Percentiles rank a stretch among this genome's conserved stretches.
These are phyloP conservation scores for Neodiprion lecontei DNA, from an alignment of 1,140 invertebrate species.

Conservation along the genomic window DNA sequence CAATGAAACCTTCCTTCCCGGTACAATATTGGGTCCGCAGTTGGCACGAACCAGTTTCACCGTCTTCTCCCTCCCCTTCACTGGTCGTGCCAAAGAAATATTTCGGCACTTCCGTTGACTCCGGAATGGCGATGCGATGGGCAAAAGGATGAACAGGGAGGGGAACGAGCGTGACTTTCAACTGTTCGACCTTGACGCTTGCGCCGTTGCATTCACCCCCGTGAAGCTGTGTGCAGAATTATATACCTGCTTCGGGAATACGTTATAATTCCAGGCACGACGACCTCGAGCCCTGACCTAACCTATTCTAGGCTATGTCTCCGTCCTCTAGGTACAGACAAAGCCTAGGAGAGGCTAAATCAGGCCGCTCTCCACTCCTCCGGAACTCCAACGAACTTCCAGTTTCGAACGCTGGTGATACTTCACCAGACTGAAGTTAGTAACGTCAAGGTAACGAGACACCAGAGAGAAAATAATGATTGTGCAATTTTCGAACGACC, in stretches of 20 bases:
- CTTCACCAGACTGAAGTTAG: neutral
- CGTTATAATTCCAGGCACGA: neutral
- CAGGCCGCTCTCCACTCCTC: slow-evolving; percentile 41
- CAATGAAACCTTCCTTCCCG: neutral
- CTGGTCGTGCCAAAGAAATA: neutral
- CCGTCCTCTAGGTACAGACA: slow-evolving; percentile 52
- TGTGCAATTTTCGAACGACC: too few species aligned
- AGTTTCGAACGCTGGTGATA: neutral
- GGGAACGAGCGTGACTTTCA: neutral
- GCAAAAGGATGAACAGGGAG: neutral
- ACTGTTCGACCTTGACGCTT: neutral
- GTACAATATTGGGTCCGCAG: neutral
- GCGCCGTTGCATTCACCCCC: neutral
- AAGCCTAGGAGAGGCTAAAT: slow-evolving; percentile 62
- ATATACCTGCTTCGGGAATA: neutral
- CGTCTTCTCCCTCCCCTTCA: neutral
- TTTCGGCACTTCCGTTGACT: neutral
- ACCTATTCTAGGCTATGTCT: slow-evolving; percentile 63
- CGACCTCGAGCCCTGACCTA: slow-evolving; percentile 53
- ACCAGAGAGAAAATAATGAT: too few species aligned
- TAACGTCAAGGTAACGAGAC: neutral
- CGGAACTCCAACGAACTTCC: neutral
- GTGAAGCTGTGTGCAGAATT: neutral
- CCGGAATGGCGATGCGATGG: neutral
- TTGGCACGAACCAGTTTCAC: neutral